Percentiles rank a stretch among this genome's conserved stretches.
Evolutionary conservation across 1,140 invertebrate genomes (phyloP).

Genomic region (Heliothis subflexa): DNA sequence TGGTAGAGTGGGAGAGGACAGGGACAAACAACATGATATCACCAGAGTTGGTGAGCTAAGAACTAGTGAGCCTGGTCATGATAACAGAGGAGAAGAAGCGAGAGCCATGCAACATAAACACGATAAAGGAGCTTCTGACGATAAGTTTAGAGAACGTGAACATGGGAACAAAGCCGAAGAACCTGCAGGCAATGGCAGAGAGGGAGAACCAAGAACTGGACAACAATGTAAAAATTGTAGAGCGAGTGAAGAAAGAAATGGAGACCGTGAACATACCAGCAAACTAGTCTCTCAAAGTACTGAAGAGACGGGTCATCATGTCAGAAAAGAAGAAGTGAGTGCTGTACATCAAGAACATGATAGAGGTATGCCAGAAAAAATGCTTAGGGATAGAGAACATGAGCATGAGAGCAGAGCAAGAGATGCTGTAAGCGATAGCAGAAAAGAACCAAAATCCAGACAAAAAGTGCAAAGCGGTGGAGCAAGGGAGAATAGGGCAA

Average conservation of each 20-base stretch:
- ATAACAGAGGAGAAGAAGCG: no score
- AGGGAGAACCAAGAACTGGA: neutral
- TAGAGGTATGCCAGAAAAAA: no score
- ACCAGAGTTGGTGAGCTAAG: no score
- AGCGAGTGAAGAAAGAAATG: neutral
- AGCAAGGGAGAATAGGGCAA: neutral
- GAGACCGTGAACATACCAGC: no score
- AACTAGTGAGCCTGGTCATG: no score
- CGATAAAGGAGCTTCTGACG: no score
- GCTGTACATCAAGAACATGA: no score
- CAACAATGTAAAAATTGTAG: neutral
- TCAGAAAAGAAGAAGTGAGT: no score
- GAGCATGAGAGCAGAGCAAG: neutral
- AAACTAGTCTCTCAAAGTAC: no score
- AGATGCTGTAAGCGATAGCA: neutral
- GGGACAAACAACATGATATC: neutral
- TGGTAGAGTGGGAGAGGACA: neutral
- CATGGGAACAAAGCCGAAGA: neutral
- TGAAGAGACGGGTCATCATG: no score
- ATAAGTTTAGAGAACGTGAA: neutral
- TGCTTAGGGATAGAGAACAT: neutral
- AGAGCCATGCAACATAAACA: no score
- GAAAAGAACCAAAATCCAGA: neutral
- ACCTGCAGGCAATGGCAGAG: neutral
- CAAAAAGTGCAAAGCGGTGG: neutral